Evolutionary conservation across 2,113 vertebrate species (phyloP).

Genomic region (Cettia cetti): DNA sequence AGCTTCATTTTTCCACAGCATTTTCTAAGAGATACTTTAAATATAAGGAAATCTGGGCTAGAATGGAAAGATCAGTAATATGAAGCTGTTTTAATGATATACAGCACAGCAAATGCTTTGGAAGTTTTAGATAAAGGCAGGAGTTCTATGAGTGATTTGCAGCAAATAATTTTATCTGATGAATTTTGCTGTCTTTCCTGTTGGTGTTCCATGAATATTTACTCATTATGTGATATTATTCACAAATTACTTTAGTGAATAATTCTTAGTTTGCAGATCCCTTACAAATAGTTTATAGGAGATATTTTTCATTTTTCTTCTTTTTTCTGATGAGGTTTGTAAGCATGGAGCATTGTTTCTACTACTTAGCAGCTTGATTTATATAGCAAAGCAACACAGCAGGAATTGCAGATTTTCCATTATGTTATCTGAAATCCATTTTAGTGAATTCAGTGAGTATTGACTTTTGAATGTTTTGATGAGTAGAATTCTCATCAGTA

Average conservation of each 20-base stretch:
- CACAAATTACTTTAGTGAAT: constrained; percentile 3
- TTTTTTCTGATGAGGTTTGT: background rate
- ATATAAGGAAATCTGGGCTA: background rate
- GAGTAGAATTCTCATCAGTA: background rate
- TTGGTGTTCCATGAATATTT: constrained; percentile 4
- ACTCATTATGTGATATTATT: constrained; percentile 9
- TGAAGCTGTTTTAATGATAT: background rate
- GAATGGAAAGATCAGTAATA: background rate
- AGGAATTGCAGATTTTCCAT: background rate
- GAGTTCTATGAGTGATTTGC: background rate
- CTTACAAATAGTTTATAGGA: background rate
- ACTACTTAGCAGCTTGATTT: background rate
- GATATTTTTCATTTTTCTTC: background rate
- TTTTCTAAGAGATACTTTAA: background rate
- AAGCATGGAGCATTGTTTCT: background rate
- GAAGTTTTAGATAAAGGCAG: background rate
- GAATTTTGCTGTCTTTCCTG: background rate
- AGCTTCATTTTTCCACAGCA: background rate
- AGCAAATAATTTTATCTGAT: constrained; percentile 19
- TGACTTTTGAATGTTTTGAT: background rate
- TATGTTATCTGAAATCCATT: constrained; percentile 1
- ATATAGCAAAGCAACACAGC: background rate
- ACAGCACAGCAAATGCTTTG: background rate
- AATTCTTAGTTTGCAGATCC: background rate
- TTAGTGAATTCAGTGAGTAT: background rate